phyloP scores from a whole-genome alignment of 2,113 vertebrate species.

The Hiodon tergisus region DNA sequence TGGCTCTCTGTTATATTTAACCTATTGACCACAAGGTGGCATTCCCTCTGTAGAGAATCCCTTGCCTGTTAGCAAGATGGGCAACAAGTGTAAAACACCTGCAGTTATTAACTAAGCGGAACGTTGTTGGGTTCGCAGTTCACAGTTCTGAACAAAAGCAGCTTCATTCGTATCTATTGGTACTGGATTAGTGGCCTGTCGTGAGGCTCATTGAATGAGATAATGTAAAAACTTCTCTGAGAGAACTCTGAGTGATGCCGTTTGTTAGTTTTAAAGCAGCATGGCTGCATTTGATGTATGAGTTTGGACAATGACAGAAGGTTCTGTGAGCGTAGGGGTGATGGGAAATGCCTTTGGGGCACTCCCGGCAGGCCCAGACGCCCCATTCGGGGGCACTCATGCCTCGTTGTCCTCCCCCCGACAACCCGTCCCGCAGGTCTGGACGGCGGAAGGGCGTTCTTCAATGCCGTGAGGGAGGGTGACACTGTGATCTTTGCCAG shows the following conservation, averaged over 20 bases:
- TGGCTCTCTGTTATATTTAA: not conserved
- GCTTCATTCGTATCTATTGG: not conserved
- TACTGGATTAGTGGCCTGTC: not conserved
- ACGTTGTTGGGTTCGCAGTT: not conserved
- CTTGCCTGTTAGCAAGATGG: not conserved
- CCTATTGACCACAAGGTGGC: conserved; percentile 25
- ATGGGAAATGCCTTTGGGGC: too few relatives aligned
- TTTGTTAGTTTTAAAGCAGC: too few relatives aligned
- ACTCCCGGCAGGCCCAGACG: too few relatives aligned
- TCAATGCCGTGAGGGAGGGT: conserved; percentile 96
- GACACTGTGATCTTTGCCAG: conserved; percentile 98
- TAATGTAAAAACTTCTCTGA: too few relatives aligned
- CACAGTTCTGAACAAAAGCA: not conserved
- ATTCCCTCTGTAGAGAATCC: conserved; percentile 3
- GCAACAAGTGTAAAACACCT: conserved; percentile 21
- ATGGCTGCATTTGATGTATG: too few relatives aligned
- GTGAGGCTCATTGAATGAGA: too few relatives aligned
- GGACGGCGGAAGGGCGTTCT: conserved; percentile 92
- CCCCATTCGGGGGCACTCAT: not conserved
- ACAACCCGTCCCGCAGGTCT: conserved; percentile 64
- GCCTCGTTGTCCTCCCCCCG: not conserved
- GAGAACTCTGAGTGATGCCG: too few relatives aligned
- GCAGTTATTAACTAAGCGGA: conserved; percentile 10
- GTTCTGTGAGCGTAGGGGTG: not conserved
- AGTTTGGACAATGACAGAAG: not conserved